These are phyloP conservation scores for Xenopus petersii DNA, from an alignment of 2,797 vertebrate species.

Conservation along the genomic window DNA sequence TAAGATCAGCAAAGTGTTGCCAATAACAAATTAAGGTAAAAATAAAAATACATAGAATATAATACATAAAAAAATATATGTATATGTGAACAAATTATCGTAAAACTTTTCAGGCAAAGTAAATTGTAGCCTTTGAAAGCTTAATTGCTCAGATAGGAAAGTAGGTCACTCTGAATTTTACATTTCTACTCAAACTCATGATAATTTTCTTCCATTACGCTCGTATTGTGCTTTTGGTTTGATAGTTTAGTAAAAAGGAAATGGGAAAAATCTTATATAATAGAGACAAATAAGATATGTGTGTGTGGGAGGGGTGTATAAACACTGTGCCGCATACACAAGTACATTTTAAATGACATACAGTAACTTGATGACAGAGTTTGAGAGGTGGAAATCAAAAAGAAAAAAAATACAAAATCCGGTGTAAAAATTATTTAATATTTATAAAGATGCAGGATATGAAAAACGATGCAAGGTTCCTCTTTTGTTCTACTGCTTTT, in stretches of 20 bases:
- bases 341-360: too few species aligned
- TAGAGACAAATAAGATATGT: too few species aligned
- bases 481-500: too few species aligned
- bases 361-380: too few species aligned
- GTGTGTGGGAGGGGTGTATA: too few species aligned
- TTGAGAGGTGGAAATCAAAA: too few species aligned
- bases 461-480: too few species aligned
- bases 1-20: not conserved
- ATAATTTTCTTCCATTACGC: conserved; percentile 38
- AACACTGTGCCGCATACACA: too few species aligned
- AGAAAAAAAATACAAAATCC: too few species aligned
- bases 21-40: not conserved
- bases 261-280: too few species aligned
- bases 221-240: conserved; percentile 34
- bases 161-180: conserved; percentile 65
- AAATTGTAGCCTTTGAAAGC: conserved; percentile 51
- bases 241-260: not conserved
- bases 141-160: conserved; percentile 56
- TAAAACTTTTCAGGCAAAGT: conserved; percentile 47
- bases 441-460: too few species aligned
- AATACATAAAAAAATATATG: conserved; percentile 15
- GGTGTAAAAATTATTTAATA: too few species aligned
- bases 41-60: not conserved
- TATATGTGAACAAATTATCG: conserved; percentile 51
- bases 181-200: conserved; percentile 51